Conservation (phyloP, 2,888 invertebrate species). For the Myathropa florea region DNA sequence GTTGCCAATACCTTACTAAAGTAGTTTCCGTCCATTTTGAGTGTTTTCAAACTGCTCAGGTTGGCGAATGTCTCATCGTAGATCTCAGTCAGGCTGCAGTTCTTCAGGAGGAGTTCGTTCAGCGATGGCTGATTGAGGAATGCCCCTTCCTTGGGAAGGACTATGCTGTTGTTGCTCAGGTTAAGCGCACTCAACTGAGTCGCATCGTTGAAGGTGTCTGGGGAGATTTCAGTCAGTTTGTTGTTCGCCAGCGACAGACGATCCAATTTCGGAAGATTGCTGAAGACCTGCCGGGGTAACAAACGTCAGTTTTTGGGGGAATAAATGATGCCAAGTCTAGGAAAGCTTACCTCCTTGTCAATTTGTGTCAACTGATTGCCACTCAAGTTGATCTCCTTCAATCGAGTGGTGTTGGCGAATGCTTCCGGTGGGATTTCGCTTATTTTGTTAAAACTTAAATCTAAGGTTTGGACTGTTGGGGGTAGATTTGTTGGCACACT, state of each 20-base stretch:
- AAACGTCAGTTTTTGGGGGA: background rate
- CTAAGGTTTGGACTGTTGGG: conserved; percentile 76
- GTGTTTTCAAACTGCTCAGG: conserved; percentile 75
- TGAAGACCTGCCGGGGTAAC: conserved; percentile 76
- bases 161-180: conserved; percentile 79
- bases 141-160: conserved; percentile 75
- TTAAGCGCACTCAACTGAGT: conserved; percentile 76
- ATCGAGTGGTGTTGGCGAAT: conserved; percentile 76
- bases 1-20: conserved; percentile 76
- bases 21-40: conserved; percentile 79
- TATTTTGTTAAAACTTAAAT: conserved; percentile 79
- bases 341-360: conserved; percentile 75
- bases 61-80: conserved; percentile 78
- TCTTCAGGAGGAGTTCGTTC: conserved; percentile 77
- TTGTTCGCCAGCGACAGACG: conserved; percentile 79
- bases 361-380: conserved; percentile 76
- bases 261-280: conserved; percentile 75
- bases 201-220: conserved; percentile 77
- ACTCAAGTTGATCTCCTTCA: conserved; percentile 77
- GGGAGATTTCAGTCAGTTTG: conserved; percentile 76
- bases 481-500: conserved; percentile 81
- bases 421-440: conserved; percentile 75
- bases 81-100: conserved; percentile 78
- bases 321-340: background rate
- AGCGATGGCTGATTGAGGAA: conserved; percentile 78